These are phyloP conservation scores for Phycodurus eques DNA, from an alignment of 2,113 vertebrate species.

Conservation along the genomic window DNA sequence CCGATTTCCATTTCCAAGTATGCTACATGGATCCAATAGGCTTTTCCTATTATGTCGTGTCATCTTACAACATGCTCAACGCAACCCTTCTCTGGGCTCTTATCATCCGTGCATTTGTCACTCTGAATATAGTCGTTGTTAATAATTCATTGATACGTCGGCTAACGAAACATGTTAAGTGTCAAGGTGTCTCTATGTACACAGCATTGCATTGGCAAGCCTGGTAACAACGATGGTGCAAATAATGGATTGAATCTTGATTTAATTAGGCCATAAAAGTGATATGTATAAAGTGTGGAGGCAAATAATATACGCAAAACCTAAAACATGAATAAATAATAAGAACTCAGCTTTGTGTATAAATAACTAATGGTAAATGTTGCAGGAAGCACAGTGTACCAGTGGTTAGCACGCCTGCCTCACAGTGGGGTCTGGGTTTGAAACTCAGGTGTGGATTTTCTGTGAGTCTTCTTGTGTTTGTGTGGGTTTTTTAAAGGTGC, in stretches of 20 bases:
- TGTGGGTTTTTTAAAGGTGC: too few relatives aligned
- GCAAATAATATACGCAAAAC: too few relatives aligned
- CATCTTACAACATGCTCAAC: conserved; percentile 4
- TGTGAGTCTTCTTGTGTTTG: too few relatives aligned
- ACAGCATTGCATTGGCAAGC: conserved; percentile 8
- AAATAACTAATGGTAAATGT: too few relatives aligned
- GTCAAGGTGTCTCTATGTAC: conserved; percentile 6
- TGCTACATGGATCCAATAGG: conserved; percentile 11
- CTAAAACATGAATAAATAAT: too few relatives aligned
- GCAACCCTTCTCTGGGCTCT: neutral
- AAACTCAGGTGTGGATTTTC: too few relatives aligned
- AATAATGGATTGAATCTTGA: neutral
- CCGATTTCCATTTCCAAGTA: conserved; percentile 17
- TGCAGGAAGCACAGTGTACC: too few relatives aligned
- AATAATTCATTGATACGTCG: conserved; percentile 33
- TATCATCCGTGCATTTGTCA: conserved; percentile 11
- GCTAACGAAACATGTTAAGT: conserved; percentile 9
- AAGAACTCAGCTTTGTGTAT: too few relatives aligned
- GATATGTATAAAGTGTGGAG: neutral
- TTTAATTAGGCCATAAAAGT: neutral
- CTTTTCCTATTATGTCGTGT: neutral
- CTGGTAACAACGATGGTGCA: neutral
- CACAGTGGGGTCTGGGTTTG: too few relatives aligned
- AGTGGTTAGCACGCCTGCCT: too few relatives aligned
- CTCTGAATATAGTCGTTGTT: conserved; percentile 26